Evolutionary conservation across 2,113 vertebrate species (phyloP).

Genomic region (Ginglymostoma cirratum): DNA sequence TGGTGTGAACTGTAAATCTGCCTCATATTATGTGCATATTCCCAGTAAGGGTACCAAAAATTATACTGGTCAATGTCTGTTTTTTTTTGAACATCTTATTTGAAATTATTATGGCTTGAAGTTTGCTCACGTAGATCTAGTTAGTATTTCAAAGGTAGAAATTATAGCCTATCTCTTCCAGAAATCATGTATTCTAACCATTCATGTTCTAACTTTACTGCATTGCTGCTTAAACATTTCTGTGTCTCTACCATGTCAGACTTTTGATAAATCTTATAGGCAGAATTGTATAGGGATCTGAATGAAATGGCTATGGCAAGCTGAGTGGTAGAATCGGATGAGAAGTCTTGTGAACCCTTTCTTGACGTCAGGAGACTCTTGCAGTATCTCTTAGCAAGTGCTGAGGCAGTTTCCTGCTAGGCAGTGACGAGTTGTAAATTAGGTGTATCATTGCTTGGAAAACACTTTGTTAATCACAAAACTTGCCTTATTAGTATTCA

Average conservation of each 20-base stretch:
- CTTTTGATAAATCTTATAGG: neutral
- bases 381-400: no score
- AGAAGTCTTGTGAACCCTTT: no score
- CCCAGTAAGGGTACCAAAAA: constrained; percentile 14
- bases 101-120: neutral
- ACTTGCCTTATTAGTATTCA: no score
- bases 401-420: no score
- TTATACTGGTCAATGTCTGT: constrained; percentile 7
- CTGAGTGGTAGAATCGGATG: no score
- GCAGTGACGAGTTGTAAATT: no score
- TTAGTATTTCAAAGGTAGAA: neutral
- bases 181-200: neutral
- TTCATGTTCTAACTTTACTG: neutral
- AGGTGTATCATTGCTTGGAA: no score
- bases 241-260: neutral
- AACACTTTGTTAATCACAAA: no score
- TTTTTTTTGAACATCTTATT: constrained; percentile 32
- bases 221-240: neutral
- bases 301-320: no score
- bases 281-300: no score
- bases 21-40: neutral
- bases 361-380: no score
- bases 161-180: neutral
- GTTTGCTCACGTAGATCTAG: neutral
- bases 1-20: constrained; percentile 23